phyloP scores from a whole-genome alignment of 2,797 vertebrate species.

The Nyctibius grandis region DNA sequence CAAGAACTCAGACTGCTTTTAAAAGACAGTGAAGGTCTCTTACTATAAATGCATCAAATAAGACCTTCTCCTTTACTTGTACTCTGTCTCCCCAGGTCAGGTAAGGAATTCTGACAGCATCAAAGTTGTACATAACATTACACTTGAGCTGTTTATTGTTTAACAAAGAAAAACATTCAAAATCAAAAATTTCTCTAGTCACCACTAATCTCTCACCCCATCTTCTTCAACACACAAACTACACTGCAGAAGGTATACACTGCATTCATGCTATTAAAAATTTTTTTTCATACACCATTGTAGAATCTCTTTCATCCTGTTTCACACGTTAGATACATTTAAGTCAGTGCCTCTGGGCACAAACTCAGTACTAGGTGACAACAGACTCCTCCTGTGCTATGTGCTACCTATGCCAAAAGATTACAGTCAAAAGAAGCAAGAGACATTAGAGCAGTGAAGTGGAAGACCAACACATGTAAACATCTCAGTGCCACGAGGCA shows the following conservation, averaged over 20 bases:
- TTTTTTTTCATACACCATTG: fast-evolving
- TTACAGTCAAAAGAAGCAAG: background rate
- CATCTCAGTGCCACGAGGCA: fast-evolving
- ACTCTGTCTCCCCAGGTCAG: background rate
- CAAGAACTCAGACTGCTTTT: background rate
- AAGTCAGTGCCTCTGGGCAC: background rate
- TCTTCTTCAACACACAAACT: background rate
- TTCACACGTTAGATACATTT: background rate
- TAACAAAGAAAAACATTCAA: background rate
- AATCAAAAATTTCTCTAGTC: background rate
- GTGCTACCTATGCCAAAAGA: background rate
- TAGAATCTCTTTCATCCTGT: background rate
- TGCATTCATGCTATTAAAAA: background rate
- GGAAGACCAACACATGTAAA: background rate
- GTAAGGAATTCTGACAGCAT: background rate
- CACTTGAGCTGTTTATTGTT: background rate
- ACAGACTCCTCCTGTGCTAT: background rate
- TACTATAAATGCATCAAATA: background rate
- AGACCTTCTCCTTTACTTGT: background rate
- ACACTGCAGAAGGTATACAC: background rate
- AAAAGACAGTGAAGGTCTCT: background rate
- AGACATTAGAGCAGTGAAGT: background rate
- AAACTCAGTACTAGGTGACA: background rate
- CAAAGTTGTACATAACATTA: background rate
- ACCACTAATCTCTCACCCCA: background rate